Conservation (phyloP, 1,140 invertebrate species). For the Gonatopus flavifemur region DNA sequence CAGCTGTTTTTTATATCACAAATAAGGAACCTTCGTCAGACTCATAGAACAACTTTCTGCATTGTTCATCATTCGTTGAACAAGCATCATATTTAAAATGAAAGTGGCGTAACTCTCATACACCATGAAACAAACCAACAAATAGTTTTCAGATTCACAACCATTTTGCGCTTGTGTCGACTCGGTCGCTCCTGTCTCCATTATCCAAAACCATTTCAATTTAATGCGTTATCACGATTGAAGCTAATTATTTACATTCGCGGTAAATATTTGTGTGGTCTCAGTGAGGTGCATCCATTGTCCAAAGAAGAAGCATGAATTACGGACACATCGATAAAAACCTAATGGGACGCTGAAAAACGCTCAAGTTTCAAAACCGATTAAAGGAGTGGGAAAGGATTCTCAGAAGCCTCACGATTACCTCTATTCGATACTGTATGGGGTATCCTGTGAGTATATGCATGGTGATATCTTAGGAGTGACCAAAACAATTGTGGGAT, state of each 20-base stretch:
- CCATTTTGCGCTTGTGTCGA: neutral
- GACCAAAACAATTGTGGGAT: too few relatives aligned
- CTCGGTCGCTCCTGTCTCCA: neutral
- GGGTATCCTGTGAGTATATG: too few relatives aligned
- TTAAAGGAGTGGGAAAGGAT: neutral
- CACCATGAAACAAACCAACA: neutral
- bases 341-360: neutral
- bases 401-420: neutral
- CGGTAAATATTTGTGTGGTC: neutral
- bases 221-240: neutral
- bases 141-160: neutral
- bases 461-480: too few relatives aligned
- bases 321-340: neutral
- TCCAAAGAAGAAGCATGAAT: neutral
- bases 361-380: neutral
- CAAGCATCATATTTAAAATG: neutral
- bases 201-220: neutral
- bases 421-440: neutral
- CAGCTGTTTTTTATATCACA: neutral
- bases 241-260: neutral
- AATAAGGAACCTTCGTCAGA: neutral
- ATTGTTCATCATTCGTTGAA: neutral
- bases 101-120: neutral
- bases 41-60: neutral
- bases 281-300: neutral